Evolutionary conservation across 2,888 invertebrate species (phyloP), one percentile per base, ranked within the genome.

Genomic region (Caradrina kadenii): DNA sequence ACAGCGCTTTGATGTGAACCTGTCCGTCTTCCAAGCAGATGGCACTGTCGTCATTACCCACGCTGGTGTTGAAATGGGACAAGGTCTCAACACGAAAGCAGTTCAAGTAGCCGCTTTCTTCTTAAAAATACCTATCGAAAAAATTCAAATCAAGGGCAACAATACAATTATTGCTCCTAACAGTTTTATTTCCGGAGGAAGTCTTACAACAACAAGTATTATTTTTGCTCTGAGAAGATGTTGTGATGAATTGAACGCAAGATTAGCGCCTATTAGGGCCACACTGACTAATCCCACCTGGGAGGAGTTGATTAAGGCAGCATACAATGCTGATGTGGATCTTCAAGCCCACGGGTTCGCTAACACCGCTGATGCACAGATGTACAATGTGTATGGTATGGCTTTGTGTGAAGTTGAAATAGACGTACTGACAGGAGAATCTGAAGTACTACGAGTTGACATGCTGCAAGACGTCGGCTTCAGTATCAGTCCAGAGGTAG

Each of bases 31-130:
- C n/a, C 81, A 81, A 0, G 82, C 52, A n/a, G 97, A 97, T 86
- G 97, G 97, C 0, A 96, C 96, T 5, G 97, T 98, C 1, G 93
- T 96, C 3, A 94, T 98, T 19, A 91, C 96, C 2, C 97, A 97
- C 74, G 96, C 96, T 56, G 97, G 97, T 1, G 91, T 97, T 26
- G 97, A 97, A 93, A 96, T 97, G 88, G 98, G 98, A 0, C 98
- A 98, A 94, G 98, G 98, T 0, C 94, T 98, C 62, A 93, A 98
- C 79, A 98, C 98, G 2, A 92, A 97, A 96, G 96, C 96, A 0
- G 96, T 96, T 7, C 97, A 97, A 93, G 96, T 97, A 4, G 96
- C 96, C 68, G 97, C 97, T 0, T 95, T 96, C 81, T 94, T 96
- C 11, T 90, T 98, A 2, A 97, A 96, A 2, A 96, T 98, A 73